A percentile compares a stretch with the other conserved stretches of the same genome.
phyloP scores from a whole-genome alignment of 2,797 vertebrate genomes.

The Botia almorhae region DNA sequence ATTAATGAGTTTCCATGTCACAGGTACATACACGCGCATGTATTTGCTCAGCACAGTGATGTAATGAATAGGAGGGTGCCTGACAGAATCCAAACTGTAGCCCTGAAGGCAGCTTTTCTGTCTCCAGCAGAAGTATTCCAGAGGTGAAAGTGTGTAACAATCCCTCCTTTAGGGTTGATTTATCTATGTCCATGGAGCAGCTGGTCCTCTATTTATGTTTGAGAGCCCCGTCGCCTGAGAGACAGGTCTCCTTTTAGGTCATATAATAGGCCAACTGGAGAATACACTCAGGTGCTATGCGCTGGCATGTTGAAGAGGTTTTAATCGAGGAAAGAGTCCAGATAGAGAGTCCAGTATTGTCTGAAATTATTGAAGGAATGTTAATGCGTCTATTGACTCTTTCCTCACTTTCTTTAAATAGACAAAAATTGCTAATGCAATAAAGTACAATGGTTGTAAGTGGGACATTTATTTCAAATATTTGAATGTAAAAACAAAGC shows the following conservation, averaged over 20 bases:
- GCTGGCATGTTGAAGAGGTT: slow-evolving; percentile 60
- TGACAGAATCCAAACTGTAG: slow-evolving; percentile 11
- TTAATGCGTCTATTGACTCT: no score
- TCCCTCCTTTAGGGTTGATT: slow-evolving; percentile 26
- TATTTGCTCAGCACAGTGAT: neutral
- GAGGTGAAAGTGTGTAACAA: slow-evolving; percentile 34
- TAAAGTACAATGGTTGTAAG: no score
- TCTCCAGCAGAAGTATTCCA: slow-evolving; percentile 6
- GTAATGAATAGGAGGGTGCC: neutral
- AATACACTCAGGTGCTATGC: slow-evolving; percentile 71
- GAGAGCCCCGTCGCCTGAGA: slow-evolving; percentile 35
- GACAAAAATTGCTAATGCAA: no score
- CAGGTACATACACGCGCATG: neutral
- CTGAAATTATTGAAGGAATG: neutral
- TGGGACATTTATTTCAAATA: no score
- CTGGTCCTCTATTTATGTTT: slow-evolving; percentile 45
- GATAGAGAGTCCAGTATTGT: neutral
- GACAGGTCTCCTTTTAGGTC: slow-evolving; percentile 55
- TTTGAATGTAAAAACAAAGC: no score
- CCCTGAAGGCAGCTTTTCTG: slow-evolving; percentile 19
- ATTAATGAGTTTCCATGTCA: slow-evolving; percentile 8
- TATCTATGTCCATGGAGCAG: slow-evolving; percentile 17
- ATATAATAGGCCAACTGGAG: slow-evolving; percentile 67
- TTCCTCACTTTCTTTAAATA: no score
- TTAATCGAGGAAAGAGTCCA: neutral